Base-by-base conservation (phyloP, 2,888 invertebrate genomes). In the Latrodectus elegans region DNA sequence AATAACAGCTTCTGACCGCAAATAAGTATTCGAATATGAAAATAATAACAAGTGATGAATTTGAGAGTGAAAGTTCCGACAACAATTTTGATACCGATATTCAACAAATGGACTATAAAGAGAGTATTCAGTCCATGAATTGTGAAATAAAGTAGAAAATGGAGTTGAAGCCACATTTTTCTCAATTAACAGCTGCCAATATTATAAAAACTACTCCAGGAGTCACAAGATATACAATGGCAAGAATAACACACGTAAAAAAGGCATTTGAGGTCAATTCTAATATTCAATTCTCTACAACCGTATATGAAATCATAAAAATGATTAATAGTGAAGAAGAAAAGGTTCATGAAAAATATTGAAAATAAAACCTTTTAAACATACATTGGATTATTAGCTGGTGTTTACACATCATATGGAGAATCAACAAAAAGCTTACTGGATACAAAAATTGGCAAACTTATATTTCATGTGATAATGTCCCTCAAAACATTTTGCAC, bases 201-300 rank as follows among this genome's bases (percentile, higher is more conserved):
- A 71, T 78, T 26, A 78, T 70, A 78, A 78, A 68, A 78, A 78
- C 70, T 70, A 78, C 78, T 78, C 55, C 70, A 70, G 38, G 70
- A 1, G 78, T 70, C 38, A 52, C 70, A 70, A 52, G 78, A 78
- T 78, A 70, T 78, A 26, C 78, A 68, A 38, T 55, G 51, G 15
- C 53, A 78, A 78, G 55, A 26, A 70, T 70, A 68, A 55, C 22
- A 55, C 0, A 55, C 15, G 55, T 55, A 55, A 55, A 10, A 55
- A 55, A 8, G 4, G 15, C 15, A 10, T 55, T 55, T 55, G 14
- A 55, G 15, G 55, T 55, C 22, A 22, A 22, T 22, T 22, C 22
- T 22, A 14, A 3, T 55, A 55, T 55, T 55, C 55, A 55, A 55
- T 22, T 22, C 15, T 55, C 55, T 55, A 14, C 55, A 55, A 55